These are phyloP conservation scores for Mimachlamys varia DNA, from an alignment of 2,888 invertebrate genomes.

Conservation along the genomic window DNA sequence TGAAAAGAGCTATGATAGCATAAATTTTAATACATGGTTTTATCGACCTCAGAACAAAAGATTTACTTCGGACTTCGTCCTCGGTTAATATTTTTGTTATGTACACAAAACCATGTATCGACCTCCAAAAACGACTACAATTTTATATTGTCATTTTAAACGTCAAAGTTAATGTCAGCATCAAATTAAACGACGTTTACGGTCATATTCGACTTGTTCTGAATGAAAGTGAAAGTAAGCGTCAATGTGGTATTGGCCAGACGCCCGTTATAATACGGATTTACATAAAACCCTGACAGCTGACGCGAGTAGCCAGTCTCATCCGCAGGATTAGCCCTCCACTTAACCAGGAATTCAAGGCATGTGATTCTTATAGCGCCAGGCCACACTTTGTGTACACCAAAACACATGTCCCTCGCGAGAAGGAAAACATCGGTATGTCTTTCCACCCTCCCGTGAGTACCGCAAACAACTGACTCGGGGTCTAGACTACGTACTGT, in stretches of 20 bases:
- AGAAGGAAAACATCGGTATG: neutral
- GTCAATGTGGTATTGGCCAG: neutral
- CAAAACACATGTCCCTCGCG: slow-evolving; percentile 2
- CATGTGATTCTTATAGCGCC: slow-evolving; percentile 22
- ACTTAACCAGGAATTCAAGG: neutral
- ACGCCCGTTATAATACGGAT: too few species aligned
- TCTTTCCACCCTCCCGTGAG: neutral
- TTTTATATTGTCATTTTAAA: too few species aligned
- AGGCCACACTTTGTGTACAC: slow-evolving; percentile 21
- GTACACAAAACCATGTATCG: too few species aligned
- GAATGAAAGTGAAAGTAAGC: slow-evolving; percentile 2
- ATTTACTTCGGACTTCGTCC: too few species aligned
- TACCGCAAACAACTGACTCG: neutral
- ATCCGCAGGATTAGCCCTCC: neutral
- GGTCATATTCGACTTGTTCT: neutral
- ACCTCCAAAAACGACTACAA: too few species aligned
- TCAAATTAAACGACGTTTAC: too few species aligned
- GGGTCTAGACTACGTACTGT: neutral
- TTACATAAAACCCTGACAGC: neutral
- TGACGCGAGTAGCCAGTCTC: neutral
- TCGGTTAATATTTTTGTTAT: too few species aligned
- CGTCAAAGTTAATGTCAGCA: too few species aligned
- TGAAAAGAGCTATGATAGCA: too few species aligned
- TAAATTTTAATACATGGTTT: too few species aligned
- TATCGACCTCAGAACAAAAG: too few species aligned